Evolutionary conservation across 2,888 invertebrate genomes (phyloP), one percentile per base, ranked within the genome.

Genomic region (Nineta flava): DNA sequence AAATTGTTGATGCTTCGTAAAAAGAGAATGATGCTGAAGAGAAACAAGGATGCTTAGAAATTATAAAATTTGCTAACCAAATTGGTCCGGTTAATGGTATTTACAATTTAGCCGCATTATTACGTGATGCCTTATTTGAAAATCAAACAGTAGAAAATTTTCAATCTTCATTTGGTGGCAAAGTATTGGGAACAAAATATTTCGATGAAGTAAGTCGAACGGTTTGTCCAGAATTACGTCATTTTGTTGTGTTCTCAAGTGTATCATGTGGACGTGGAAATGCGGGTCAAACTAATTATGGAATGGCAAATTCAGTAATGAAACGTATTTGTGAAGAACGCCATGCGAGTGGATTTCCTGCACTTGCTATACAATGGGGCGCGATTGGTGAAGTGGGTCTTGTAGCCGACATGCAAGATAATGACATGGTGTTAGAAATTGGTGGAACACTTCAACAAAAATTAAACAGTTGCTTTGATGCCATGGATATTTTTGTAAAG

Each of bases 241-340:
- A 84, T 68, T 94, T 94, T 64, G 91, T 94, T 1, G 79, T 87
- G 16, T 94, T 93, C 69, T 93, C 93, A 0, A 92, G 92, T 15
- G 87, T 93, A 6, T 83, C 87, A 0, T 91, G 92, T 62, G 93
- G 93, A 15, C 77, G 91, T 19, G 94, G 94, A 57, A 93, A 93
- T 65, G 81, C 84, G 4, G 92, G 92, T 1, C 93, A 94, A 69
- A 81, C 86, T 17, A 91, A 90, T 69, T 93, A 93, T 63, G 93
- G 90, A 21, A 82, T 85, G 73, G 83, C 90, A 42, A 94, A 93
- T 69, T 88, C 90, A 0, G 76, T 84, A 5, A 88, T 92, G 88
- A 91, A 93, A 65, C 75, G 88, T 55, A 79, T 93, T 55, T 86
- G 87, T 61, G 92, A 88, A 64, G 69, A 72, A 59, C 76, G 90